Base-by-base conservation (phyloP, 2,888 invertebrate species). In the Rosalia funebris region DNA sequence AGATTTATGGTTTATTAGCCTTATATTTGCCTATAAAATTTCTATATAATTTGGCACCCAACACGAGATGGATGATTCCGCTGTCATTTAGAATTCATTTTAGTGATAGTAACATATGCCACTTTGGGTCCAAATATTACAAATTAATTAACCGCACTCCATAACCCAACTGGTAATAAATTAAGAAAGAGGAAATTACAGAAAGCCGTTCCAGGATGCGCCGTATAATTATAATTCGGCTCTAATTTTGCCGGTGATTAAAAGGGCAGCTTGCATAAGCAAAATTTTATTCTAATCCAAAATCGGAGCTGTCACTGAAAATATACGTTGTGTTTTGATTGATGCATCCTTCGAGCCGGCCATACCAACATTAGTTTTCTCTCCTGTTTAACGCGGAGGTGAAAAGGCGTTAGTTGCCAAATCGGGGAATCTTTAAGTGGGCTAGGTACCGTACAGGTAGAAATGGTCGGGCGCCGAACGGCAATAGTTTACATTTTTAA, bases 221-320 rank as follows among this genome's bases (percentile, higher is more conserved):
- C 20, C 44, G 17, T 31, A 50, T 50, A 50, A 50, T 65, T 57
- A 65, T 57, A 62, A 57, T 57, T 46, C 45, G 20, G 57, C 54
- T 54, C 55, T 54, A 60, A 62, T 64, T 62, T 62, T 52, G 60
- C 65, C 54, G 54, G 54, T 42, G 50, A 65, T 65, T 62, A 65
- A 65, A 65, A 60, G 57, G 34, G 37, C 45, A 60, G 50, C 54
- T 41, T 50, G 34, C 34, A 57, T 53, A 62, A 68, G 64, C 62
- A 63, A 63, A 71, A 66, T 66, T 71, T 68, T 73, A 75, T 74
- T 74, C 73, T 75, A 75, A 75, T 76, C 65, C 71, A 66, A 72
- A 77, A 75, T 75, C 72, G 71, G 70, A 74, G 75, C 80, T 79
- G 80, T 78, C 80, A 76, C 73, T 76, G 73, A 77, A 80, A 79